Percentiles rank a stretch among this genome's conserved stretches.
These are phyloP conservation scores for Upupa epops DNA, from an alignment of 2,113 vertebrate genomes.

Conservation along the genomic window DNA sequence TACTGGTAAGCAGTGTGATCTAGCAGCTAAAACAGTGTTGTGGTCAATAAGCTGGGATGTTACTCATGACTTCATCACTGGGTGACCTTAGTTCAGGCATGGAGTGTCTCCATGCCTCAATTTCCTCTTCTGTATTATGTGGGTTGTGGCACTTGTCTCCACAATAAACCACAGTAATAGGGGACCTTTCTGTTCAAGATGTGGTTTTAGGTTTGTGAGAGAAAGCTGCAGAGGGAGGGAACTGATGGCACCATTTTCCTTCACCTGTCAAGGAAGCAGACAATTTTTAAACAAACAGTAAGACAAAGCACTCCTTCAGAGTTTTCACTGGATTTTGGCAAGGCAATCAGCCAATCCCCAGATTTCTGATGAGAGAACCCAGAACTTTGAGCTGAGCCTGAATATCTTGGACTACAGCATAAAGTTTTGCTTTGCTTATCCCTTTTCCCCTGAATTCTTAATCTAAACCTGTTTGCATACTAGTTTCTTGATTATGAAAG, in stretches of 20 bases:
- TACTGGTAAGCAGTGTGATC: neutral
- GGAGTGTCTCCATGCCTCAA: neutral
- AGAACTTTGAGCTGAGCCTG: neutral
- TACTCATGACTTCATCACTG: neutral
- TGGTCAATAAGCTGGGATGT: too few species aligned
- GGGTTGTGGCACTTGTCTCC: neutral
- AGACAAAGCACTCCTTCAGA: neutral
- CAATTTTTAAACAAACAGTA: neutral
- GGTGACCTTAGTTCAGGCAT: neutral
- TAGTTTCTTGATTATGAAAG: neutral
- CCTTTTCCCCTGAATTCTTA: neutral
- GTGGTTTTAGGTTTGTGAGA: neutral
- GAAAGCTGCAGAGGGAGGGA: neutral
- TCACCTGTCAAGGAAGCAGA: neutral
- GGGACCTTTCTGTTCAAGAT: neutral
- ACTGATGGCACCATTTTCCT: neutral
- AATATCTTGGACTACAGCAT: neutral
- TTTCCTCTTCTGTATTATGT: neutral
- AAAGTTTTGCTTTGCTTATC: neutral
- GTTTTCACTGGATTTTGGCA: neutral
- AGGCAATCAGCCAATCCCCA: neutral
- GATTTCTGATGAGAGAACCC: neutral
- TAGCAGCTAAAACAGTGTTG: accelerated
- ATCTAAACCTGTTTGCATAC: neutral
- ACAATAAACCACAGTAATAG: neutral